Percentiles rank a stretch among this genome's conserved stretches.
Conservation (phyloP, 2,888 invertebrate species). For the Ophraella communa region DNA sequence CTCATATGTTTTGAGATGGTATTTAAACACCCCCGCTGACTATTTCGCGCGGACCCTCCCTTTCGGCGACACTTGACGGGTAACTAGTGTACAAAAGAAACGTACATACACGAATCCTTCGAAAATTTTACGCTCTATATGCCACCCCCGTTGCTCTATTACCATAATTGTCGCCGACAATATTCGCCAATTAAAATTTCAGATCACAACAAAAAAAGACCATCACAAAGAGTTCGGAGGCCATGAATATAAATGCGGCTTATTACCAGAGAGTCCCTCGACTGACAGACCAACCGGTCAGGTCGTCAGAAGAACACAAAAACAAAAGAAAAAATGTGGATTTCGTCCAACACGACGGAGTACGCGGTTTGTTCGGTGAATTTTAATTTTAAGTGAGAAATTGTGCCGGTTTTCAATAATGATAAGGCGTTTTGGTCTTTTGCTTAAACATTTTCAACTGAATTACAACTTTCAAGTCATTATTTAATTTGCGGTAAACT, state of each 20-base stretch:
- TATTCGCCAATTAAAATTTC: conserved; percentile 36
- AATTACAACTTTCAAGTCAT: too few relatives aligned
- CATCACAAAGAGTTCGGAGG: conserved; percentile 35
- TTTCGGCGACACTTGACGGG: conserved; percentile 9
- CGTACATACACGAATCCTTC: neutral
- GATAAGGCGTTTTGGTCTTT: neutral
- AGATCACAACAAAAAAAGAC: conserved; percentile 31
- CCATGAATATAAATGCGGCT: conserved; percentile 38
- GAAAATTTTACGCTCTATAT: conserved; percentile 30
- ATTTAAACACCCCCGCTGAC: too few relatives aligned
- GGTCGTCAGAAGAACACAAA: conserved; percentile 6
- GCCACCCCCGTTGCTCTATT: conserved; percentile 26
- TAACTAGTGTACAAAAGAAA: neutral
- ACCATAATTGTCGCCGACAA: conserved; percentile 34
- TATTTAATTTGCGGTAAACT: too few relatives aligned
- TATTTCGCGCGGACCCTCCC: neutral
- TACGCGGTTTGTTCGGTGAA: conserved; percentile 5
- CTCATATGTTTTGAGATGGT: too few relatives aligned
- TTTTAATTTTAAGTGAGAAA: conserved; percentile 13
- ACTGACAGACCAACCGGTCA: conserved; percentile 11
- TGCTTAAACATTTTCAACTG: too few relatives aligned
- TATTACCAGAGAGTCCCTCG: conserved; percentile 26
- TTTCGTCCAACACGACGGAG: conserved; percentile 10
- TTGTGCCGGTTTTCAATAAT: neutral
- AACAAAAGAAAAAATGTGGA: conserved; percentile 7